Base-by-base conservation (phyloP, 2,797 vertebrate species). In the Picus viridis region DNA sequence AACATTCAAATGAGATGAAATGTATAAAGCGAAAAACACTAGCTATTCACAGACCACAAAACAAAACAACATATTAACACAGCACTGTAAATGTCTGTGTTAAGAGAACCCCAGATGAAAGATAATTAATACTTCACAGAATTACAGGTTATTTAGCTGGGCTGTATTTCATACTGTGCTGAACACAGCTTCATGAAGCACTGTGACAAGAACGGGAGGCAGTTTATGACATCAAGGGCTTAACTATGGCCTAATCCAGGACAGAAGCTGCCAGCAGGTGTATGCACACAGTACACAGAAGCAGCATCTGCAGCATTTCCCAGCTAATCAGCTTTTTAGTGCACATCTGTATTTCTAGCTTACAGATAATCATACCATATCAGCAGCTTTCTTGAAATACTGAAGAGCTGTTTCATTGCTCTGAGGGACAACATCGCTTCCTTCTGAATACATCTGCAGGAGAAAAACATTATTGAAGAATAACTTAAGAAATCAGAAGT, bases 341-440 rank as follows among this genome's bases (percentile, higher is more conserved):
- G 23, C 19, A 63, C 4, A 24, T 39, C 5, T 56, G 16, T 41
- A 85, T 79, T 49, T 89, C 54, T 36, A 70, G 53, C 8, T 85
- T 49, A 77, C 6, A 77, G 34, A 43, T 36, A 43, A 61, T 72
- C 98, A 96, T 97, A 99, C 99, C 98, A 99, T 97, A 95, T 99
- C 99, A 41, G 99, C 99, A 77, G 99, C 99, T 97, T 99, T 99
- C 96, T 99, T 99, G 92, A 99, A 99, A 97, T 99, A 99, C 92
- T 99, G 98, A 94, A 99, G 98, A 10, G 99, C 99, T 1, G 99
- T 99, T 94, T 99, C 99, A 15, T 99, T 99, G 97, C 99, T 99
- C 97, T 99, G 99, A 74, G 98, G 98, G 19, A 99, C 98, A 70
- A 97, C 98, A 92, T 99, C 98, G 58, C 99, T 99, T 95, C 99